Evolutionary conservation across 2,797 vertebrate species (phyloP), one percentile per base, ranked within the genome.

Genomic region (Gallinago solitaria): DNA sequence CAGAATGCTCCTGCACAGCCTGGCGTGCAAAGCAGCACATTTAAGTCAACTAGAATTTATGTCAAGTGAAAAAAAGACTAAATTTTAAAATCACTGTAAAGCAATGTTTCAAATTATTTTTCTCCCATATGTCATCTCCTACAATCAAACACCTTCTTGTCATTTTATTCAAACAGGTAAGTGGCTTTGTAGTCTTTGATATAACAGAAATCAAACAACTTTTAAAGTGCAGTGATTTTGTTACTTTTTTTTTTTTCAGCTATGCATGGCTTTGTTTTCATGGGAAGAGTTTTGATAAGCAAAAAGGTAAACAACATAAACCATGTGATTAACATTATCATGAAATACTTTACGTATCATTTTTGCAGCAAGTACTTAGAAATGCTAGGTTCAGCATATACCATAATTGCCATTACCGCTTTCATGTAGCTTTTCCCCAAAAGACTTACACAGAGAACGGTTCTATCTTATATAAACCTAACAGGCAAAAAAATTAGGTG

Each of bases 81-180:
- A 25, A 86, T 77, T 83, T 83, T 81, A 70, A 85, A 91, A 80
- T 59, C 47, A 74, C 48, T 53, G 53, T 83, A 84, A 93, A 93
- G 60, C 43, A 80, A 85, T 9, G 21, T 83, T 85, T 56, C 27
- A 41, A 83, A 76, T 70, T 64, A 17, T 64, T 87, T 73, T 85
- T 87, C 56, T 83, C 41, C n/a, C 53, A 16, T 39, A 64, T 59
- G 18, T 53, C 30, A 53, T 51, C 37, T 61, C 27, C 79, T 64
- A 35, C 35, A 60, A 65, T 24, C 35, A 84, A 84, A 51, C n/a
- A 82, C 5, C 25, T 50, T 51, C 30, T 77, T 71, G 19, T 64
- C n/a, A 30, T 80, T 94, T 80, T 50, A 27, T 76, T 94, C 82
- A 70, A 91, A 83, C 6, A 75, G 37, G 9, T 60, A 77, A 73